Conservation (phyloP, 2,797 vertebrate species). For the Nannoperca australis region DNA sequence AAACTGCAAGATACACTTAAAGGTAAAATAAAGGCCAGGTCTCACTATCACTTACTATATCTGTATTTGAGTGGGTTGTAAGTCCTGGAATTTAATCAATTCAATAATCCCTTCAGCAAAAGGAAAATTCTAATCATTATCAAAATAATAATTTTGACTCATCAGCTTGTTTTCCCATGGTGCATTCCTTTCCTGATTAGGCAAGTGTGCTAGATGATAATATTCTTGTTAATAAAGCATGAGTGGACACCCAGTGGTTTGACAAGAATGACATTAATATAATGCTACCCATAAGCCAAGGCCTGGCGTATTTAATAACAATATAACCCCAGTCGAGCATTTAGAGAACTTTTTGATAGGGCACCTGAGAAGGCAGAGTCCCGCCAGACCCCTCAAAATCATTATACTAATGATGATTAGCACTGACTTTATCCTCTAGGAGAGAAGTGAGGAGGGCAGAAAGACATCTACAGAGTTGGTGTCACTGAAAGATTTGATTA, state of each 20-base stretch:
- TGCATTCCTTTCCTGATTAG: slow-evolving; percentile 58
- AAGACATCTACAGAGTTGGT: slow-evolving; percentile 31
- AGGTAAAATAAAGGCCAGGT: slow-evolving; percentile 16
- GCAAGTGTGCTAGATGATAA: slow-evolving; percentile 54
- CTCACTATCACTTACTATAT: slow-evolving; percentile 7
- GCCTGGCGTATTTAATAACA: slow-evolving; percentile 62
- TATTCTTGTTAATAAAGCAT: slow-evolving; percentile 63
- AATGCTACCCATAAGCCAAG: slow-evolving; percentile 61
- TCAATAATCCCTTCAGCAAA: slow-evolving; percentile 42
- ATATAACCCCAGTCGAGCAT: slow-evolving; percentile 44
- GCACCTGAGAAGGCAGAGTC: slow-evolving; percentile 49
- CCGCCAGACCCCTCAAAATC: slow-evolving; percentile 43
- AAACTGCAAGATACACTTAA: slow-evolving; percentile 30
- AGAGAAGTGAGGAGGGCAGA: slow-evolving; percentile 33
- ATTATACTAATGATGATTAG: slow-evolving; percentile 60
- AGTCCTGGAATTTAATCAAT: slow-evolving; percentile 43
- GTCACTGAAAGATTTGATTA: slow-evolving; percentile 16
- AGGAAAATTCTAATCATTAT: slow-evolving; percentile 39
- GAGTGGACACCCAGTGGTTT: slow-evolving; percentile 64
- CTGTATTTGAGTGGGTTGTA: slow-evolving; percentile 28
- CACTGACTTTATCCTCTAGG: slow-evolving; percentile 38
- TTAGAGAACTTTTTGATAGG: slow-evolving; percentile 55
- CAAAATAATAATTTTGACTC: slow-evolving; percentile 59
- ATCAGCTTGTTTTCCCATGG: slow-evolving; percentile 46
- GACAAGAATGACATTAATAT: slow-evolving; percentile 61